These are phyloP conservation scores for Antheraea pernyi DNA, from an alignment of 1,140 invertebrate species.

Conservation along the genomic window DNA sequence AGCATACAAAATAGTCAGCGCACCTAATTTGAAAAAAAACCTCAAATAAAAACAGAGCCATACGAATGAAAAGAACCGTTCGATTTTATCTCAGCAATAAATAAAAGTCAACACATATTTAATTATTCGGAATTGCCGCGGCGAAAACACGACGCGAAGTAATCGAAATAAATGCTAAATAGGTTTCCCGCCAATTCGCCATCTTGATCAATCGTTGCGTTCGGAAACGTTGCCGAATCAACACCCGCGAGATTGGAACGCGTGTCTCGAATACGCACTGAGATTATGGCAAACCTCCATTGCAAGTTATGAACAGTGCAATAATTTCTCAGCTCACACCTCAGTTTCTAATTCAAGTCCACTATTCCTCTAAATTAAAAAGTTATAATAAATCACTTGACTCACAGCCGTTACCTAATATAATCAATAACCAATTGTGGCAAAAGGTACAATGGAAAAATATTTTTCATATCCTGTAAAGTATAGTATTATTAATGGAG, in stretches of 20 bases:
- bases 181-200: constrained; percentile 31
- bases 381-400: too few species aligned
- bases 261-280: constrained; percentile 57
- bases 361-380: too few species aligned
- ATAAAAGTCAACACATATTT: constrained; percentile 9
- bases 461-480: too few species aligned
- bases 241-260: constrained; percentile 57
- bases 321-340: too few species aligned
- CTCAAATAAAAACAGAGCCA: neutral
- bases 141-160: constrained; percentile 4
- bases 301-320: neutral
- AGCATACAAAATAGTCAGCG: neutral
- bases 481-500: neutral
- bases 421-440: too few species aligned
- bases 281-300: constrained; percentile 27
- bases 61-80: neutral
- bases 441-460: too few species aligned
- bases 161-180: constrained; percentile 25
- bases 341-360: too few species aligned
- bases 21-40: neutral
- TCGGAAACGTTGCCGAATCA: constrained; percentile 47
- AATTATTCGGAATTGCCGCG: constrained; percentile 9
- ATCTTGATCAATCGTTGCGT: constrained; percentile 50
- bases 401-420: too few species aligned
- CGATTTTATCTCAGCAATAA: constrained; percentile 13